phyloP scores from a whole-genome alignment of 2,797 vertebrate genomes.

The Glossophaga mutica region DNA sequence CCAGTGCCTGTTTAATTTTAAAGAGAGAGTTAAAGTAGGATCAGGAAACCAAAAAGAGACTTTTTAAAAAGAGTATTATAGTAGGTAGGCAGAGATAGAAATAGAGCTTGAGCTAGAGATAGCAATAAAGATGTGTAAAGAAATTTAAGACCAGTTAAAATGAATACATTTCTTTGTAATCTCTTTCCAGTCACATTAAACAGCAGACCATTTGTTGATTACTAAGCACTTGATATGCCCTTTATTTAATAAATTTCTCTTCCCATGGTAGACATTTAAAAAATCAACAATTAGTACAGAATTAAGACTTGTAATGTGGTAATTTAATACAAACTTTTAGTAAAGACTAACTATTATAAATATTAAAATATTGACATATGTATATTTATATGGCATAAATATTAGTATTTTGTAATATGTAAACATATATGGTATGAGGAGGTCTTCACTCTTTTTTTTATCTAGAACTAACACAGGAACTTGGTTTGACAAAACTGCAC shows the following conservation, averaged over 20 bases:
- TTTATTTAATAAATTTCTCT: slow-evolving; percentile 28
- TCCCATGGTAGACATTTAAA: background rate
- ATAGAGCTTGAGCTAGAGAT: background rate
- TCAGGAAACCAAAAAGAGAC: background rate
- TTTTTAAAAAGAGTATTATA: background rate
- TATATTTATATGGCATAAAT: background rate
- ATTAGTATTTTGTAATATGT: background rate
- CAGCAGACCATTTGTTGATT: background rate
- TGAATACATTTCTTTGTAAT: background rate
- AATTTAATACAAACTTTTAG: background rate
- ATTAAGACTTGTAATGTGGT: background rate
- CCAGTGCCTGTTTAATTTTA: slow-evolving; percentile 38
- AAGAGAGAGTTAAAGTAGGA: slow-evolving; percentile 5
- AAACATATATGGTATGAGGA: background rate
- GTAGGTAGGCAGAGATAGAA: background rate
- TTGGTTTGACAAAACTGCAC: background rate
- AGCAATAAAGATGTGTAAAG: background rate
- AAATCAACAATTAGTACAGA: background rate
- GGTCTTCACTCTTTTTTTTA: background rate
- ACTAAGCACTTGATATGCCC: background rate
- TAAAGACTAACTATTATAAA: background rate
- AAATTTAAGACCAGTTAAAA: background rate
- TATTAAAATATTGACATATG: background rate
- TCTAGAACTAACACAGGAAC: background rate
- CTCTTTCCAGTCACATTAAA: background rate